Percentiles rank a stretch among this genome's conserved stretches.
phyloP scores from a whole-genome alignment of 2,888 invertebrate genomes.

The Netelia fuscicornis region DNA sequence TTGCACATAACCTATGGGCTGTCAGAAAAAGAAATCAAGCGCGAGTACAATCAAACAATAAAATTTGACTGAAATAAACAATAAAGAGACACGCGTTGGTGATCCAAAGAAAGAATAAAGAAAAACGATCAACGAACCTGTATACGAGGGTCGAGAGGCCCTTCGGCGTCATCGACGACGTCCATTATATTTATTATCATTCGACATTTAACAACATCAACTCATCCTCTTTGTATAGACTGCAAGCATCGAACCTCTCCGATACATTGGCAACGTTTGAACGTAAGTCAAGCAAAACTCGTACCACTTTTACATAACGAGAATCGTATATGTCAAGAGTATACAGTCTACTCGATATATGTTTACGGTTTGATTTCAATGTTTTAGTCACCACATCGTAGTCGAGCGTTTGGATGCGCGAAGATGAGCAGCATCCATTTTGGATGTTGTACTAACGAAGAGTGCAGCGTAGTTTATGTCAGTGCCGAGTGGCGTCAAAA shows the following conservation, averaged over 20 bases:
- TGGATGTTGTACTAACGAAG: slow-evolving; percentile 60
- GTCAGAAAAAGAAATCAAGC: slow-evolving; percentile 28
- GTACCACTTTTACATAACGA: slow-evolving; percentile 7
- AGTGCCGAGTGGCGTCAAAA: slow-evolving; percentile 30
- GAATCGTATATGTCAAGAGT: neutral
- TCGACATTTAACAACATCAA: slow-evolving; percentile 79
- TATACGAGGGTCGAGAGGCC: slow-evolving; percentile 86
- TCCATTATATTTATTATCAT: slow-evolving; percentile 77
- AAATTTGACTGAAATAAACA: neutral
- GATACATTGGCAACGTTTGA: neutral
- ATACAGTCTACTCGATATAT: slow-evolving; percentile 3
- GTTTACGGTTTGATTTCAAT: neutral
- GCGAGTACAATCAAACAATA: neutral
- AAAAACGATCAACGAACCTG: slow-evolving; percentile 81
- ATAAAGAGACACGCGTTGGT: neutral
- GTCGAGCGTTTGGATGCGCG: slow-evolving; percentile 51
- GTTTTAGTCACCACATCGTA: slow-evolving; percentile 24
- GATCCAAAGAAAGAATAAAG: slow-evolving; percentile 61
- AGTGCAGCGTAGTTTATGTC: slow-evolving; percentile 15
- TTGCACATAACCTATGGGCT: slow-evolving; percentile 71
- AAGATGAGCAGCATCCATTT: slow-evolving; percentile 77
- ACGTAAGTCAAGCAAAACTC: slow-evolving; percentile 20
- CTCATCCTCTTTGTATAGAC: slow-evolving; percentile 66
- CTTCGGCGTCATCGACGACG: slow-evolving; percentile 83
- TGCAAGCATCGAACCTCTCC: slow-evolving; percentile 1